phyloP scores from a whole-genome alignment of 2,797 vertebrate genomes.

The Brotula barbata region DNA sequence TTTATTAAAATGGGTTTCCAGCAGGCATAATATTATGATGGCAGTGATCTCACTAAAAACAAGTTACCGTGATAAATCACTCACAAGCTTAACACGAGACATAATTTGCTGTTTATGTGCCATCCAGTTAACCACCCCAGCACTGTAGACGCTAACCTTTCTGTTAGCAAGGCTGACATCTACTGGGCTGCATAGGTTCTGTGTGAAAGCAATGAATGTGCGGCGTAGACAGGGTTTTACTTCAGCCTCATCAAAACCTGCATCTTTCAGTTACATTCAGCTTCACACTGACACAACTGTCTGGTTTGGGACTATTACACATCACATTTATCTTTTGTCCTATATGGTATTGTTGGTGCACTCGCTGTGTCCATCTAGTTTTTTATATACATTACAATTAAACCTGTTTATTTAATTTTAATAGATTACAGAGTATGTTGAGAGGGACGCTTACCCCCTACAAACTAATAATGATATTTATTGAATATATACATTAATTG shows the following conservation, averaged over 20 bases:
- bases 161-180: constrained; percentile 66
- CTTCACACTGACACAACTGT: no score
- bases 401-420: background rate
- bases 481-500: constrained; percentile 1
- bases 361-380: background rate
- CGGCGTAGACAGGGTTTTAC: background rate
- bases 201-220: constrained; percentile 9
- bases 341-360: background rate
- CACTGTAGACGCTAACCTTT: constrained; percentile 6
- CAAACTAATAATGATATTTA: no score
- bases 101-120: constrained; percentile 8
- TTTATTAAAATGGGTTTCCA: constrained; percentile 1
- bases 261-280: no score
- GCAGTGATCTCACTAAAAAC: constrained; percentile 14
- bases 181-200: constrained; percentile 58
- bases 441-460: no score
- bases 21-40: background rate
- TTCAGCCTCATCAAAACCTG: no score
- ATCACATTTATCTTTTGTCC: no score
- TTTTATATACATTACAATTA: no score
- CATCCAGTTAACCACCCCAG: constrained; percentile 6
- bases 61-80: constrained; percentile 22
- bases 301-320: no score
- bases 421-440: background rate
- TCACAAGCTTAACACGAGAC: constrained; percentile 3